Evolutionary conservation across 2,888 invertebrate species (phyloP).

Genomic region (Heteromurus nitidus): DNA sequence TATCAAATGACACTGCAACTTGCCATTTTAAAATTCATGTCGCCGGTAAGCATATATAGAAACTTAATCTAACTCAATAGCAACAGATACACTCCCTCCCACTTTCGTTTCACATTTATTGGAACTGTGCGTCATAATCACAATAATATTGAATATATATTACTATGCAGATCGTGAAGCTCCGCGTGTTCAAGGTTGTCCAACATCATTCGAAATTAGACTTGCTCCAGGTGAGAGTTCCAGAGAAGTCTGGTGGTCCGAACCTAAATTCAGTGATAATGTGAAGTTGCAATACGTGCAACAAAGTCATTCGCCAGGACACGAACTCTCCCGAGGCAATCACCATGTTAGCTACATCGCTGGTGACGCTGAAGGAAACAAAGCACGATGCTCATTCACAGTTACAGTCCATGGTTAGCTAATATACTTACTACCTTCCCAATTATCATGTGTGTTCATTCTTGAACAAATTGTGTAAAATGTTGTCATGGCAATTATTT

Average conservation of each 20-base stretch:
- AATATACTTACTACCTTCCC: background rate
- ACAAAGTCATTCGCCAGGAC: constrained; percentile 77
- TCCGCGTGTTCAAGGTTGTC: constrained; percentile 80
- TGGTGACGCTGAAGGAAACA: constrained; percentile 80
- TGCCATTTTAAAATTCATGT: constrained; percentile 81
- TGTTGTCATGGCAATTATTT: background rate
- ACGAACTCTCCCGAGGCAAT: constrained; percentile 79
- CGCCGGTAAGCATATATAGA: constrained; percentile 76
- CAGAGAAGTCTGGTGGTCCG: constrained; percentile 81
- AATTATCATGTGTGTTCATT: background rate
- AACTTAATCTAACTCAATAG: background rate
- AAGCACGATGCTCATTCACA: constrained; percentile 81
- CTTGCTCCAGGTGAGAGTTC: constrained; percentile 78
- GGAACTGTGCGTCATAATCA: too few relatives aligned
- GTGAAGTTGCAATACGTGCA: constrained; percentile 79
- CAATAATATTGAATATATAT: background rate
- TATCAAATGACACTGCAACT: constrained; percentile 78
- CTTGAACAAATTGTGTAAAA: background rate
- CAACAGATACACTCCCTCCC: background rate
- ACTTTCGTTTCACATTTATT: background rate
- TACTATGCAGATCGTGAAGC: constrained; percentile 77
- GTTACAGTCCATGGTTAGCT: constrained; percentile 79
- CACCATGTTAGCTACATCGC: constrained; percentile 82
- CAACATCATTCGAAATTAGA: constrained; percentile 80
- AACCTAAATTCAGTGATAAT: constrained; percentile 81